These are phyloP conservation scores for Brachyhypopomus gauderio DNA, from an alignment of 2,113 vertebrate species.

Conservation along the genomic window DNA sequence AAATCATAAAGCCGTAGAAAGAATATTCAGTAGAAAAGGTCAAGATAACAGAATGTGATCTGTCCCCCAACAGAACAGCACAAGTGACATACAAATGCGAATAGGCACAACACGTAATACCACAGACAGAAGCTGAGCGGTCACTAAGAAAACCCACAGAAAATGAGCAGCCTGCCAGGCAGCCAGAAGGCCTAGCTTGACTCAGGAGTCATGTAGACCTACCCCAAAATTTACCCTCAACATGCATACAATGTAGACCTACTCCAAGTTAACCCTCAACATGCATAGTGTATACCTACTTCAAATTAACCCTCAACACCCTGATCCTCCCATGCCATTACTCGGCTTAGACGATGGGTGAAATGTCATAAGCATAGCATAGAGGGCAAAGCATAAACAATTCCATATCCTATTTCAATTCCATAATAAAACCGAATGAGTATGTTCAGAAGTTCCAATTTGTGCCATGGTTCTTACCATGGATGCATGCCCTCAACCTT, in stretches of 20 bases:
- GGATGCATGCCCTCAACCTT: no score
- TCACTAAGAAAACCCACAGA: slow-evolving; percentile 20
- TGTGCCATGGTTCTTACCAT: no score
- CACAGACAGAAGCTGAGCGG: slow-evolving; percentile 6
- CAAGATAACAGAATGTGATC: not conserved
- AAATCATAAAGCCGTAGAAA: slow-evolving; percentile 5
- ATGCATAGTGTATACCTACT: not conserved
- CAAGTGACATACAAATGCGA: not conserved
- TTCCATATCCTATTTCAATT: no score
- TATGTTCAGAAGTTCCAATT: not conserved
- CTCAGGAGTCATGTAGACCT: slow-evolving; percentile 26
- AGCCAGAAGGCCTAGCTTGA: slow-evolving; percentile 35
- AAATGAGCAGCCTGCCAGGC: slow-evolving; percentile 29
- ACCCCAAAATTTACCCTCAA: slow-evolving; percentile 7
- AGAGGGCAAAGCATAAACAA: not conserved
- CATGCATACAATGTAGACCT: slow-evolving; percentile 36
- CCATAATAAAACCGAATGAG: not conserved
- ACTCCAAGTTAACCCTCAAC: slow-evolving; percentile 10
- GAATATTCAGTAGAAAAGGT: not conserved
- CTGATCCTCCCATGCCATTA: slow-evolving; percentile 18
- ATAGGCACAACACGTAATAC: slow-evolving; percentile 2
- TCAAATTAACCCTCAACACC: no score
- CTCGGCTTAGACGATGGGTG: not conserved
- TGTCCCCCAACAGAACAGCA: not conserved
- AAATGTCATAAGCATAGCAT: not conserved